Evolutionary conservation across 1,140 invertebrate species (phyloP).

Genomic region (Ectropis grisescens): DNA sequence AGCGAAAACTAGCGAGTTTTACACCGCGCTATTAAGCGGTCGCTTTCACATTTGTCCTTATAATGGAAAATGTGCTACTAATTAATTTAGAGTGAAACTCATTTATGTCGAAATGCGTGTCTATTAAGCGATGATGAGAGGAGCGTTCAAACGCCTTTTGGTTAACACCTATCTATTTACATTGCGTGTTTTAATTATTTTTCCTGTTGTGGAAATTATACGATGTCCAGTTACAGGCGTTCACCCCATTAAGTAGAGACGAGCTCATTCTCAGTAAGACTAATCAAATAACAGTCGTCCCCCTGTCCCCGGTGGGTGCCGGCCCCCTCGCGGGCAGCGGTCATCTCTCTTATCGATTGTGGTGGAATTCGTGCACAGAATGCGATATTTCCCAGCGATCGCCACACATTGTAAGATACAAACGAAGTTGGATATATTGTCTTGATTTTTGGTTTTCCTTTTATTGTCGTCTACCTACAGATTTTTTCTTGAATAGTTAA

Average conservation of each 20-base stretch:
- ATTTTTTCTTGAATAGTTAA: no score
- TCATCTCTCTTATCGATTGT: slow-evolving; percentile 71
- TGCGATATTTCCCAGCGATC: slow-evolving; percentile 55
- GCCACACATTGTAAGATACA: slow-evolving; percentile 17
- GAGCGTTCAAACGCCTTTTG: slow-evolving; percentile 40
- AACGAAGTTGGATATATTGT: slow-evolving; percentile 18
- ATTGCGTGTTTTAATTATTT: not conserved
- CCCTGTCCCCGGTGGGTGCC: slow-evolving; percentile 33
- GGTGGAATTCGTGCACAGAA: slow-evolving; percentile 69
- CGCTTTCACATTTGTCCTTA: slow-evolving; percentile 68
- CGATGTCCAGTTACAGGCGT: slow-evolving; percentile 60
- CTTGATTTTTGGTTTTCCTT: slow-evolving; percentile 1
- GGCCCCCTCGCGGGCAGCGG: slow-evolving; percentile 56
- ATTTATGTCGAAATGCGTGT: slow-evolving; percentile 66
- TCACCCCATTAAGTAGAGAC: slow-evolving; percentile 66
- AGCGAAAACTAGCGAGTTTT: slow-evolving; percentile 69
- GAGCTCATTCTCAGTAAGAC: slow-evolving; percentile 68
- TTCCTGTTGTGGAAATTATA: slow-evolving; percentile 47
- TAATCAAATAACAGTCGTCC: slow-evolving; percentile 69
- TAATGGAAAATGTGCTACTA: slow-evolving; percentile 68
- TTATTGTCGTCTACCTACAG: no score
- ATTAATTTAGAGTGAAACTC: slow-evolving; percentile 68
- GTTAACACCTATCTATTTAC: slow-evolving; percentile 8
- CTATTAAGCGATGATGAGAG: slow-evolving; percentile 61
- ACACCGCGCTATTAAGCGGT: slow-evolving; percentile 67